Evolutionary conservation across 2,797 vertebrate genomes (phyloP), one percentile per base, ranked within the genome.

Genomic region (Octomys mimax): DNA sequence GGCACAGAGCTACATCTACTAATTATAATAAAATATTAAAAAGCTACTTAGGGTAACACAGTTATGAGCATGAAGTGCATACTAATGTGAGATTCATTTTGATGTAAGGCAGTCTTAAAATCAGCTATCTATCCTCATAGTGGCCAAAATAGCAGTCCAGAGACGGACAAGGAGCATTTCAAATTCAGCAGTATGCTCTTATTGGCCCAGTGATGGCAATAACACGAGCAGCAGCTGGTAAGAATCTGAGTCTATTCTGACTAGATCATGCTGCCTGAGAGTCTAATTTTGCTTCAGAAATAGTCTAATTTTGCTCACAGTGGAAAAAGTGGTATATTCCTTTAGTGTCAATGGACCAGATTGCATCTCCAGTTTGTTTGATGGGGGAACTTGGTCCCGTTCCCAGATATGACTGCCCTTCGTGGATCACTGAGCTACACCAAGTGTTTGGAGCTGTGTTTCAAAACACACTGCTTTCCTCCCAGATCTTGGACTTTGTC

Each of bases 11-110:
- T 96, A 96, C 89, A 84, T 89, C 86, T 87, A 97, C 95, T 92
- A 97, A 98, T 97, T 97, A 95, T 84, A 97, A 97, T 98, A 97
- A 98, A 97, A 98, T 98, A 97, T 96, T 97, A 97, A 98, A 97
- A 90, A 97, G 94, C 92, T 96, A 94, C 97, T 97, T 95, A 96
- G 96, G 96, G 96, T 95, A 98, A 91, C 95, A 86, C 89, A 96
- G 93, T 96, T 96, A 97, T 84, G 57, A 96, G 97, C 96, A 87
- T 54, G 96, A 96, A 98, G 77, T 86, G 93, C 95, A 96, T 96
- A 93, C 97, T 97, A 96, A 97, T 97, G 92, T 93, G 96, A 96
- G 96, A 95, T 95, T 93, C 88, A 4, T 97, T 97, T 81, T 79
- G 96, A 97, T 96, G 97, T 57, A 95, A 95, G 92, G 96, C 83